phyloP scores from a whole-genome alignment of 2,888 invertebrate genomes.

The Heliconius sara region DNA sequence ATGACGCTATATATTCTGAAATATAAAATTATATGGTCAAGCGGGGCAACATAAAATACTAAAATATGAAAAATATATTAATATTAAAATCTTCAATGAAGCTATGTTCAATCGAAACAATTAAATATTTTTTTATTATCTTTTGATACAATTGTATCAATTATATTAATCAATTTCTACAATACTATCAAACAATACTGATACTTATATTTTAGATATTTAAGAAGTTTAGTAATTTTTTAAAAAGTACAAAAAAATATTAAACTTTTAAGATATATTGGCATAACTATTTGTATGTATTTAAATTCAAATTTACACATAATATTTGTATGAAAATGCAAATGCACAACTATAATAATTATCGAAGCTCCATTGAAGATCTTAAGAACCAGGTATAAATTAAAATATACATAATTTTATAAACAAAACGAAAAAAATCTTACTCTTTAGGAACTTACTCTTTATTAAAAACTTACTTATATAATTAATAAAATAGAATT shows the following conservation, averaged over 20 bases:
- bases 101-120: background rate
- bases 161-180: too few species aligned
- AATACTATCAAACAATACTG: too few species aligned
- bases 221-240: too few species aligned
- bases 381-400: background rate
- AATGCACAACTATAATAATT: background rate
- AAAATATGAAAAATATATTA: slow-evolving; percentile 1
- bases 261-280: too few species aligned
- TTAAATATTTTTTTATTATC: background rate
- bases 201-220: too few species aligned
- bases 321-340: too few species aligned
- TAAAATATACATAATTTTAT: slow-evolving; percentile 1
- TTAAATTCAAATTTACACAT: too few species aligned
- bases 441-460: background rate
- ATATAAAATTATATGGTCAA: slow-evolving; percentile 69
- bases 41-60: slow-evolving; percentile 44
- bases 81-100: background rate
- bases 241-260: too few species aligned
- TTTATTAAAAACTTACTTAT: background rate
- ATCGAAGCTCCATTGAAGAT: background rate
- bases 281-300: too few species aligned
- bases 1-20: slow-evolving; percentile 81
- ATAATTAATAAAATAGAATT: background rate
- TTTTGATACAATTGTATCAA: too few species aligned
- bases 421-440: background rate